phyloP scores from a whole-genome alignment of 1,140 invertebrate species.

The Cydia pomonella region DNA sequence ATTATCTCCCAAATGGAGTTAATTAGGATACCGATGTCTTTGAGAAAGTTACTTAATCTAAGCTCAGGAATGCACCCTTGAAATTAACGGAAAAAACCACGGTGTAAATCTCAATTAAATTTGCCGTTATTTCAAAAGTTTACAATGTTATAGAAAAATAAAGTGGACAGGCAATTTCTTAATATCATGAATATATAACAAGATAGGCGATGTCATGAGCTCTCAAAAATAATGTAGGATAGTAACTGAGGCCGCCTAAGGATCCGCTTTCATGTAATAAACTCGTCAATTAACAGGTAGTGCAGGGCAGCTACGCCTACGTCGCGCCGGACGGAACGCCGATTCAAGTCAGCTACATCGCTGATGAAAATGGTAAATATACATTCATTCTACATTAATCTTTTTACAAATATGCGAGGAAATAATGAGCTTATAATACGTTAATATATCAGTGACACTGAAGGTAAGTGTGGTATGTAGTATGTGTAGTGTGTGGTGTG shows the following conservation, averaged over 20 bases:
- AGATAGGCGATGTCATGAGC: not conserved
- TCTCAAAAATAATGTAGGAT: not conserved
- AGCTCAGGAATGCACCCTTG: too few species aligned
- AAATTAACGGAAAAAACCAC: too few species aligned
- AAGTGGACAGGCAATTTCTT: not conserved
- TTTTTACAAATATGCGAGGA: not conserved
- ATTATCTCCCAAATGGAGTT: too few species aligned
- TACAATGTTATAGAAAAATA: too few species aligned
- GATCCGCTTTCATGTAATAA: not conserved
- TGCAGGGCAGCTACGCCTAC: slow-evolving; percentile 87
- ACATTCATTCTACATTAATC: not conserved
- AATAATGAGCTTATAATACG: not conserved
- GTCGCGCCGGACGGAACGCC: slow-evolving; percentile 89
- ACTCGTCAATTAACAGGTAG: slow-evolving; percentile 56
- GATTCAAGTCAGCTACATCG: slow-evolving; percentile 84
- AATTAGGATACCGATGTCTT: too few species aligned
- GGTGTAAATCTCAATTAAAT: too few species aligned
- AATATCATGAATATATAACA: too few species aligned
- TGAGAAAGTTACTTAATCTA: too few species aligned
- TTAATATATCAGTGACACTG: not conserved
- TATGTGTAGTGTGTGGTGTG: too few species aligned
- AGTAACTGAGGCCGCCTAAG: not conserved
- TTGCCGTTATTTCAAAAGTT: too few species aligned
- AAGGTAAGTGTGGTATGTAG: too few species aligned
- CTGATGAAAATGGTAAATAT: slow-evolving; percentile 78